These are phyloP conservation scores for Euphysa ruthae DNA, from an alignment of 30 jellyfish, hydroid and myxozoan species.

Conservation along the genomic window DNA sequence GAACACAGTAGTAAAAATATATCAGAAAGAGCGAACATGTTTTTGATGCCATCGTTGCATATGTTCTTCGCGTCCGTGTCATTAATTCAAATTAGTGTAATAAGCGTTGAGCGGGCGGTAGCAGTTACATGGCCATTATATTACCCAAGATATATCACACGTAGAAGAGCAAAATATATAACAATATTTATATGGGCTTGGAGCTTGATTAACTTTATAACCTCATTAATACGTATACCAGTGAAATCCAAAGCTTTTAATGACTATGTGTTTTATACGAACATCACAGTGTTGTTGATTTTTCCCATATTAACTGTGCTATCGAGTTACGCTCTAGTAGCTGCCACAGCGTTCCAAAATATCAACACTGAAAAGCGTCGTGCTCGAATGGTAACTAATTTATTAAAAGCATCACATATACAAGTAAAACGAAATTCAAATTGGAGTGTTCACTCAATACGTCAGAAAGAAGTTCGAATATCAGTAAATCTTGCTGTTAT, in stretches of 20 bases:
- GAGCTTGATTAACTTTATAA: neutral
- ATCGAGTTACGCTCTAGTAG: neutral
- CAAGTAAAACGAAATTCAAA: neutral
- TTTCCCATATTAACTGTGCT: slow-evolving; percentile 13
- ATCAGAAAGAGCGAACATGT: slow-evolving; percentile 11
- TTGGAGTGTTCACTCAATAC: slow-evolving; percentile 1
- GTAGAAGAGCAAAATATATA: slow-evolving; percentile 7
- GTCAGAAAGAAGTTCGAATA: slow-evolving; percentile 12
- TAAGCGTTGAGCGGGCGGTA: slow-evolving; percentile 32
- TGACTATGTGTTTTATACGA: neutral
- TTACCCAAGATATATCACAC: slow-evolving; percentile 20
- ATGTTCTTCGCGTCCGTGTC: slow-evolving; percentile 13
- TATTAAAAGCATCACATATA: neutral
- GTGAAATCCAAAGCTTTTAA: neutral
- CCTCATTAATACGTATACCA: slow-evolving; percentile 10
- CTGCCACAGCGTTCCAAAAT: slow-evolving; percentile 17
- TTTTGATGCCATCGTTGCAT: slow-evolving; percentile 14
- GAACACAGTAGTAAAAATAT: neutral
- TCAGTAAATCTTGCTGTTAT: slow-evolving; percentile 24
- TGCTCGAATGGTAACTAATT: neutral
- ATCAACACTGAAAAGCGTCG: slow-evolving; percentile 12
- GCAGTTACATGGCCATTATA: slow-evolving; percentile 38
- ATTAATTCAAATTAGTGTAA: slow-evolving; percentile 10
- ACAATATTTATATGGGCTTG: slow-evolving; percentile 4
- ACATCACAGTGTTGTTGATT: neutral